A percentile compares a stretch with the other conserved stretches of the same genome.
Conservation (phyloP, 2,113 vertebrate genomes). For the Chionomys nivalis region DNA sequence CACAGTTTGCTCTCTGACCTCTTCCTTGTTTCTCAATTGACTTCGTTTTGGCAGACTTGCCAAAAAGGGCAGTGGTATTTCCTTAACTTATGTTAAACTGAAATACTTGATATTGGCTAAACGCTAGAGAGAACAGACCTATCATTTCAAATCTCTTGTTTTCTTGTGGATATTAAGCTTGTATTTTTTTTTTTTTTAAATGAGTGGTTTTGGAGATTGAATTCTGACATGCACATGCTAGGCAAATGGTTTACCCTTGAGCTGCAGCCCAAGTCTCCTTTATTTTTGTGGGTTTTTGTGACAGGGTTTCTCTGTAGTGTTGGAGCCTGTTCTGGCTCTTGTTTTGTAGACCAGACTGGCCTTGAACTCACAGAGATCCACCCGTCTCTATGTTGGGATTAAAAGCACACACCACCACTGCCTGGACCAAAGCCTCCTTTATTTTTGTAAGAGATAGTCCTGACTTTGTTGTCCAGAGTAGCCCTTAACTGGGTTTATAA, state of each 20-base stretch:
- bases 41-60: background rate
- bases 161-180: background rate
- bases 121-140: background rate
- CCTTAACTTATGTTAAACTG: background rate
- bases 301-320: too few relatives aligned
- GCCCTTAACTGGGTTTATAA: background rate
- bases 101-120: background rate
- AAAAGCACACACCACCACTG: too few relatives aligned
- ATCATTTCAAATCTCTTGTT: background rate
- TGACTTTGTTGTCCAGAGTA: background rate
- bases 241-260: background rate
- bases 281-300: background rate
- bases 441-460: background rate
- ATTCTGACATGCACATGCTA: background rate
- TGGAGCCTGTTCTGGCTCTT: too few relatives aligned
- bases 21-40: background rate
- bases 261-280: background rate
- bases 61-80: background rate
- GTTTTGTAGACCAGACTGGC: too few relatives aligned
- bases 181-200: background rate
- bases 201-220: background rate
- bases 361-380: too few relatives aligned
- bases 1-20: background rate
- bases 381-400: too few relatives aligned
- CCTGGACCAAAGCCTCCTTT: background rate